Base-by-base conservation (phyloP, 1,140 invertebrate species). In the Diuraphis noxia region DNA sequence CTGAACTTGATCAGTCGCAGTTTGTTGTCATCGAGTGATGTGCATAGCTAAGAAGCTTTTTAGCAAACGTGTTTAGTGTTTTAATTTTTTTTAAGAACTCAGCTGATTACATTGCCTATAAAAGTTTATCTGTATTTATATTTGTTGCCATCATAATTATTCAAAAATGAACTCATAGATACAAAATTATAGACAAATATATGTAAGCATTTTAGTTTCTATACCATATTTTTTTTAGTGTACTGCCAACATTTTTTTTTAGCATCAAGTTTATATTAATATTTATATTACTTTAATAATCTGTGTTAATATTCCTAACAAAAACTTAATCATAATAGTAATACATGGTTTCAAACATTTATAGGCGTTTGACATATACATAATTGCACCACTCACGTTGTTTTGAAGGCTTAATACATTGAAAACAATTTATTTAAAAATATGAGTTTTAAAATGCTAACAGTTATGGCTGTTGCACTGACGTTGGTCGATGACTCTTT, bases 1-100 rank as follows among this genome's bases (percentile, higher is more conserved):
- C 87, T n/a, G 56, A 41, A 72, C 87, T 88, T 88, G 56, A 46
- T 77, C 88, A 72, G 63, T 79, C 72, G 56, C n/a, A 90, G 88
- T 79, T 79, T 34, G 43, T 90, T 25, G 41, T 79, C 38, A 88
- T 72, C 52, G 38, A 41, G 25, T 41, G 56, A 72, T 41, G 52
- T 86, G n/a, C 84, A 36, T 34, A 72, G 46, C 85, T 52, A 19
- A 43, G 30, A n/a, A 34, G 13, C 40, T 46, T n/a, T 82, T n/a
- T 40, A 82, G 4, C 2, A 30, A 43, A 82, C 0, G 10, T 17
- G 36, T 43, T 82, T 17, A 41, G 10, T n/a, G 81, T 82, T n/a
- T 30, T 17, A 13, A 9, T 30, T 30, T 82, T 82, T 30, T 40
- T 10, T 0, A 9, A 81, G 9, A 4, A 40, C 9, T 40, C 23